Conservation (phyloP, 2,888 invertebrate species). For the Calameuta idolon region DNA sequence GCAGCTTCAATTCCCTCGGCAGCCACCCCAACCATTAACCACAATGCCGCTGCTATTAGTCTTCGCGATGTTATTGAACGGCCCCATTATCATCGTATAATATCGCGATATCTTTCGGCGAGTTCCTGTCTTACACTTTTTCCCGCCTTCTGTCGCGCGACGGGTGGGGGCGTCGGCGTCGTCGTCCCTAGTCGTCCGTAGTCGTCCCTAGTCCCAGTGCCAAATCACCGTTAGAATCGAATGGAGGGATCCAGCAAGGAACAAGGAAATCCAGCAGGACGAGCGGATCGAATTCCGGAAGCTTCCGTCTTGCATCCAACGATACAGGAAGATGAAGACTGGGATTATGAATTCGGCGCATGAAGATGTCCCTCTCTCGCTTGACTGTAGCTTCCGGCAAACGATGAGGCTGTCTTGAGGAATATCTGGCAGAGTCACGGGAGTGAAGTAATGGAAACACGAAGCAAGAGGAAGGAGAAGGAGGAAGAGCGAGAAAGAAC, state of each 20-base stretch:
- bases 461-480: slow-evolving; percentile 2
- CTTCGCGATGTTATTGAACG: slow-evolving; percentile 50
- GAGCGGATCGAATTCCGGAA: no score
- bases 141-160: no score
- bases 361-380: slow-evolving; percentile 36
- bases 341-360: slow-evolving; percentile 52
- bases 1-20: slow-evolving; percentile 42
- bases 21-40: slow-evolving; percentile 45
- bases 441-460: not conserved
- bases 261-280: no score
- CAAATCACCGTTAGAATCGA: slow-evolving; percentile 3
- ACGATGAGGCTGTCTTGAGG: slow-evolving; percentile 21
- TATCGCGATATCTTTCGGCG: slow-evolving; percentile 48
- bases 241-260: not conserved
- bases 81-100: slow-evolving; percentile 51
- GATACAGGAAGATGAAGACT: slow-evolving; percentile 41
- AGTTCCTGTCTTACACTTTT: slow-evolving; percentile 2
- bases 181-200: not conserved
- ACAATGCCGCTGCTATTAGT: slow-evolving; percentile 50
- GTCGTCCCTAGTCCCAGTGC: not conserved
- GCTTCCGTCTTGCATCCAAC: not conserved
- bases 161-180: not conserved
- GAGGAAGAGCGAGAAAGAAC: slow-evolving; percentile 12
- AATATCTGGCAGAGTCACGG: no score
- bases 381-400: slow-evolving; percentile 17